phyloP scores from a whole-genome alignment of 2,888 invertebrate genomes.

The Platerodrilus igneus region DNA sequence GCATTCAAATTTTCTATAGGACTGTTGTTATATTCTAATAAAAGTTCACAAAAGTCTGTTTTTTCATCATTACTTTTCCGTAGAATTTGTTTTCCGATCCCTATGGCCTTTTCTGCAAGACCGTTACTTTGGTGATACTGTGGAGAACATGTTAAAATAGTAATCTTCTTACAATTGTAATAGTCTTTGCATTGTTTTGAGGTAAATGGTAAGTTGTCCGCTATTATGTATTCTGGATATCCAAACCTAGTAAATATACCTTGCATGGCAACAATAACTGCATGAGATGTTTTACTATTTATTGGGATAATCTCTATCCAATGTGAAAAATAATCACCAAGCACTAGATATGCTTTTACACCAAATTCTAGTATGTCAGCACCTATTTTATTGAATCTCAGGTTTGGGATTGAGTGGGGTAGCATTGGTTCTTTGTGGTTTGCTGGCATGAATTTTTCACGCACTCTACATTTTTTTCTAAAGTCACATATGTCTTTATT shows the following conservation, averaged over 20 bases:
- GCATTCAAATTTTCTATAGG: too few species aligned
- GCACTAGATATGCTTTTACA: slow-evolving; percentile 17
- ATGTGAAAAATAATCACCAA: slow-evolving; percentile 26
- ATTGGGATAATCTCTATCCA: slow-evolving; percentile 22
- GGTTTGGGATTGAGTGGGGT: slow-evolving; percentile 25
- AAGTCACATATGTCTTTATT: slow-evolving; percentile 9
- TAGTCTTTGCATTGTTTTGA: slow-evolving; percentile 22
- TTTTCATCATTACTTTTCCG: slow-evolving; percentile 22
- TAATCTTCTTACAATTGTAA: slow-evolving; percentile 20
- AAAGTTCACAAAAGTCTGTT: too few species aligned
- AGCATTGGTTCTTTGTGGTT: slow-evolving; percentile 26
- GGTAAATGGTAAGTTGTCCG: slow-evolving; percentile 28
- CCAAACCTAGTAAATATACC: slow-evolving; percentile 25
- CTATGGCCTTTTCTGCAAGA: slow-evolving; percentile 27
- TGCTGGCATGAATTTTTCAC: slow-evolving; percentile 23
- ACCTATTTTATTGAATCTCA: slow-evolving; percentile 25
- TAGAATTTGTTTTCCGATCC: slow-evolving; percentile 28
- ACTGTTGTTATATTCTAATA: too few species aligned
- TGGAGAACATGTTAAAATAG: slow-evolving; percentile 20
- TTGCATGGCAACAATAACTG: slow-evolving; percentile 24
- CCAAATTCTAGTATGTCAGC: slow-evolving; percentile 24
- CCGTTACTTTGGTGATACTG: slow-evolving; percentile 25
- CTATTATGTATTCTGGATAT: slow-evolving; percentile 30
- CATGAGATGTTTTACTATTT: slow-evolving; percentile 19
- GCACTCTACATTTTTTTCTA: slow-evolving; percentile 22